Percentiles rank a stretch among this genome's conserved stretches.
phyloP scores from a whole-genome alignment of 2,797 vertebrate species.

The Anisognathus igniventris region DNA sequence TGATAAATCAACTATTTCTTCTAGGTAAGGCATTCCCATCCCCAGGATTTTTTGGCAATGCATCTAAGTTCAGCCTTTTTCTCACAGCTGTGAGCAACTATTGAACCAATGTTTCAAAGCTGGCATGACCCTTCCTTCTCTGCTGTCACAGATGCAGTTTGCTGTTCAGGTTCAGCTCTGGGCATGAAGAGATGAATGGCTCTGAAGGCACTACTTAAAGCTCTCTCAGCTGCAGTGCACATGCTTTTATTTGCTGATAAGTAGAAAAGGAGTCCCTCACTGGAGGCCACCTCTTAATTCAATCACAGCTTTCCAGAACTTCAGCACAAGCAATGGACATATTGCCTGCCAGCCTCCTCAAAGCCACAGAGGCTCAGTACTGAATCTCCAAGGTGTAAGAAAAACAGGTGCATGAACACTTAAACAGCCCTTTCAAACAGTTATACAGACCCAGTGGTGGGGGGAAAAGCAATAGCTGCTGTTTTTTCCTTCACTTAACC shows the following conservation, averaged over 20 bases:
- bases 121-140: background rate
- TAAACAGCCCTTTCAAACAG: background rate
- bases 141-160: background rate
- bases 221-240: background rate
- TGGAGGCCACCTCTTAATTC: background rate
- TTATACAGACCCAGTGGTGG: background rate
- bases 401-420: background rate
- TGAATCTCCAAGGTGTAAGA: background rate
- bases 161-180: background rate
- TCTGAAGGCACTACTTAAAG: background rate
- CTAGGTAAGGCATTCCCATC: background rate
- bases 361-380: background rate
- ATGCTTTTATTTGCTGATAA: background rate
- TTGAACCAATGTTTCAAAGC: background rate
- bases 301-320: background rate
- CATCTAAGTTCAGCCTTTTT: background rate
- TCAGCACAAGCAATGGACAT: background rate
- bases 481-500: background rate
- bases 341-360: background rate
- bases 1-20: background rate
- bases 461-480: background rate
- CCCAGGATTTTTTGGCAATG: background rate
- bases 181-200: background rate
- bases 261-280: background rate
- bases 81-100: background rate